phyloP scores from a whole-genome alignment of 2,113 vertebrate genomes.

The Pagrus major region DNA sequence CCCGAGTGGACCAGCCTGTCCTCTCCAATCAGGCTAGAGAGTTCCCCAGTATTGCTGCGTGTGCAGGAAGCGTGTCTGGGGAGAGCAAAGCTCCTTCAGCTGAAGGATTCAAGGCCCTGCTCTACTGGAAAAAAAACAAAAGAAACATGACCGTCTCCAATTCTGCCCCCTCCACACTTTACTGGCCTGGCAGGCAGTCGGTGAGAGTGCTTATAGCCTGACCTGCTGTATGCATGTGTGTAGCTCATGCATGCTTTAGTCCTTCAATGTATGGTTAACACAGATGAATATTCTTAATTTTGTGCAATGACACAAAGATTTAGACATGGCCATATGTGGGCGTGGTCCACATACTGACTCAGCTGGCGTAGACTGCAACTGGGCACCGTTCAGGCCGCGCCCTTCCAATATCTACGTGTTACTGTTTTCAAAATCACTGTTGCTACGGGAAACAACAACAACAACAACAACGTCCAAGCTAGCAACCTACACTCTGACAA shows the following conservation, averaged over 20 bases:
- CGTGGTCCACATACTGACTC: not conserved
- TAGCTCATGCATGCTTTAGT: not conserved
- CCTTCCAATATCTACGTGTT: no score
- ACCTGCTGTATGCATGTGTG: not conserved
- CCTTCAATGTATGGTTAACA: not conserved
- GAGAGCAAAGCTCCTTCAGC: constrained; percentile 64
- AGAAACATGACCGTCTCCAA: constrained; percentile 42
- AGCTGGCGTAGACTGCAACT: no score
- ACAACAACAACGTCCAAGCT: no score
- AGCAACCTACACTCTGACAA: no score
- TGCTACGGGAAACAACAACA: no score
- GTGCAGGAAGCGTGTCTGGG: constrained; percentile 64
- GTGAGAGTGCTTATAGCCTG: constrained; percentile 8
- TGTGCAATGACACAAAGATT: not conserved
- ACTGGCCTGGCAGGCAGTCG: constrained; percentile 8
- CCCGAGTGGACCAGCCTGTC: constrained; percentile 60
- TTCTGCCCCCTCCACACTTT: constrained; percentile 63
- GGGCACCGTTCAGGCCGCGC: no score
- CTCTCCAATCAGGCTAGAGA: constrained; percentile 73
- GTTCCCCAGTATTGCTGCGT: constrained; percentile 67
- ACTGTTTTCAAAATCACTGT: no score
- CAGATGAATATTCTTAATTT: not conserved
- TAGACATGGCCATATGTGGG: not conserved
- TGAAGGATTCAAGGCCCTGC: constrained; percentile 49
- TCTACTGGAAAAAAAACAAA: constrained; percentile 39